Conservation (phyloP, 2,797 vertebrate species). For the Macrochelys suwanniensis region DNA sequence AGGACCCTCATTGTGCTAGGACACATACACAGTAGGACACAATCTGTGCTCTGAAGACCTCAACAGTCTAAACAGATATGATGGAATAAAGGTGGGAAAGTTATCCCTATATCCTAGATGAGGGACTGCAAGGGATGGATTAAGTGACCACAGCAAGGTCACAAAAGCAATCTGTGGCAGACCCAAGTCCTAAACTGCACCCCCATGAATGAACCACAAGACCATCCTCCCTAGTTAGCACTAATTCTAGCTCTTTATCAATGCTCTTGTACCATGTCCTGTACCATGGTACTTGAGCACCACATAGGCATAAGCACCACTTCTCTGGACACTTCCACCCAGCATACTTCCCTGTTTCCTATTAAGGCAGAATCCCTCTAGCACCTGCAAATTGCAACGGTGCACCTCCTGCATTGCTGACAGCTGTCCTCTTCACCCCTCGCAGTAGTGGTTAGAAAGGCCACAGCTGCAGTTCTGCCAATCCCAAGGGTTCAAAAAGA, state of each 20-base stretch:
- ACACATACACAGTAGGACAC: neutral
- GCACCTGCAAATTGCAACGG: neutral
- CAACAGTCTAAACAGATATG: neutral
- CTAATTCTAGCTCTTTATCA: fast-evolving
- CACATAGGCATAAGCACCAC: neutral
- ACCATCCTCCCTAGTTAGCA: neutral
- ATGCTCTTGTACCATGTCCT: neutral
- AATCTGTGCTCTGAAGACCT: neutral
- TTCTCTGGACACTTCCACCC: neutral
- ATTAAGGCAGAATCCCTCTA: neutral
- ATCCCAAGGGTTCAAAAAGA: neutral
- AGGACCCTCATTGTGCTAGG: neutral
- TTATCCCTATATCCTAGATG: neutral
- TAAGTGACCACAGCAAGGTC: fast-evolving
- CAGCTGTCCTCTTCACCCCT: neutral
- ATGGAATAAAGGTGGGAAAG: neutral
- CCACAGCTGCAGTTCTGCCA: neutral
- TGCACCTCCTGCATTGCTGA: neutral
- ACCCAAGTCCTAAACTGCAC: neutral
- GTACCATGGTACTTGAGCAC: too few species aligned
- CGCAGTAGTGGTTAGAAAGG: neutral
- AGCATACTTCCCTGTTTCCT: neutral
- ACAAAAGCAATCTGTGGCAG: neutral
- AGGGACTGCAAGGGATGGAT: neutral
- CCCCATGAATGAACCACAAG: neutral